phyloP scores from a whole-genome alignment of 1,140 invertebrate species.

The Lordiphosa stackelbergi region DNA sequence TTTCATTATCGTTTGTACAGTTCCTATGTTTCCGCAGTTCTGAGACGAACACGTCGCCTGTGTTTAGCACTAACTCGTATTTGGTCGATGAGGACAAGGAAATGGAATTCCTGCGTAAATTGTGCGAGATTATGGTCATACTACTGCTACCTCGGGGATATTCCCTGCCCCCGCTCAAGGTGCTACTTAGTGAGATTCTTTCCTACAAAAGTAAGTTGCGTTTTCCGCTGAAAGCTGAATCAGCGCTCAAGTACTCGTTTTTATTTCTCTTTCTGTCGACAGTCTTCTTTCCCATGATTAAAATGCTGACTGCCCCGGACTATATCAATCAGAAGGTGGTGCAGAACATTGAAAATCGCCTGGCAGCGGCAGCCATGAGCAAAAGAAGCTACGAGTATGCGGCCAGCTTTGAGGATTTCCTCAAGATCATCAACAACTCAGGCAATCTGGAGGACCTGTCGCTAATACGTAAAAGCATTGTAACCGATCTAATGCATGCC shows the following conservation, averaged over 20 bases:
- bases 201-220: constrained; percentile 85
- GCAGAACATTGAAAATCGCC: constrained; percentile 87
- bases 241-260: too few relatives aligned
- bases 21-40: constrained; percentile 73
- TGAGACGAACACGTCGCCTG: constrained; percentile 81
- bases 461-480: constrained; percentile 88
- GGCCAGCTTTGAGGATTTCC: constrained; percentile 92
- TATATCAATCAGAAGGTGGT: constrained; percentile 93
- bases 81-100: constrained; percentile 85
- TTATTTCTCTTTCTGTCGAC: not conserved
- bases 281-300: constrained; percentile 91
- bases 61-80: constrained; percentile 87
- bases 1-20: not conserved
- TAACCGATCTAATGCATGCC: constrained; percentile 95
- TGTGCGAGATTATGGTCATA: constrained; percentile 89
- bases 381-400: constrained; percentile 91
- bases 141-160: constrained; percentile 89
- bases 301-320: constrained; percentile 91
- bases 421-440: constrained; percentile 89
- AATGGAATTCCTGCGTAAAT: constrained; percentile 87
- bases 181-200: constrained; percentile 89
- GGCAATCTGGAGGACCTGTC: constrained; percentile 90
- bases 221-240: too few relatives aligned
- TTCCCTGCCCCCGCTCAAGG: constrained; percentile 85
- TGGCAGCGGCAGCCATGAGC: constrained; percentile 87